These are phyloP conservation scores for Pandemis heparana DNA, from an alignment of 2,888 invertebrate genomes.

Conservation along the genomic window DNA sequence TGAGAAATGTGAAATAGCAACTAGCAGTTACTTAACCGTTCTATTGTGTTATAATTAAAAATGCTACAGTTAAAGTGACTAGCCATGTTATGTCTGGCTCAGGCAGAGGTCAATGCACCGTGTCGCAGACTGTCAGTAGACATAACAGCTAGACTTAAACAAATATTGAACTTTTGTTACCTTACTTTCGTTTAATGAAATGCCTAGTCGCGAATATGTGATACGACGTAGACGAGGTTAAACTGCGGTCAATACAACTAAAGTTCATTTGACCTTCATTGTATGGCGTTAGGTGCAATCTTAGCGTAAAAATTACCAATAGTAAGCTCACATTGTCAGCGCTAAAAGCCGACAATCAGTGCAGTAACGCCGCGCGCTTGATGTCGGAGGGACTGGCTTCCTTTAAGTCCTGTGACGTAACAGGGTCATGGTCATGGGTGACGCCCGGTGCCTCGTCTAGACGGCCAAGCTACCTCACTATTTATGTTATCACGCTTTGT, in stretches of 20 bases:
- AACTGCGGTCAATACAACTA: not conserved
- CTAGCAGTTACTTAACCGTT: not conserved
- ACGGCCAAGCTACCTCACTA: too few relatives aligned
- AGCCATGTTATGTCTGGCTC: slow-evolving; percentile 4
- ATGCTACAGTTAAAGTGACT: not conserved
- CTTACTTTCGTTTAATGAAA: not conserved
- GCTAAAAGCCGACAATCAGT: too few relatives aligned
- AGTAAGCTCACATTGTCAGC: too few relatives aligned
- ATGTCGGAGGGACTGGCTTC: too few relatives aligned
- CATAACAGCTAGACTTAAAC: slow-evolving; percentile 1
- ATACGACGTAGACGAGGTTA: not conserved
- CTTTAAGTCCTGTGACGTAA: too few relatives aligned
- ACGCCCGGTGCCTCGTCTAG: too few relatives aligned
- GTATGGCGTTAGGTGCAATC: not conserved
- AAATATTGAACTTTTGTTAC: not conserved
- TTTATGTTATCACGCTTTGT: not conserved
- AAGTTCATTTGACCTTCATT: not conserved
- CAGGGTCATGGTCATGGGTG: too few relatives aligned
- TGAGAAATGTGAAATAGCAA: not conserved
- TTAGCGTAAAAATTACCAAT: too few relatives aligned
- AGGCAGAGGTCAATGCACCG: not conserved
- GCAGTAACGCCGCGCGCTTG: too few relatives aligned
- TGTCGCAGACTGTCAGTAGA: slow-evolving; percentile 5
- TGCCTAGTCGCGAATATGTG: not conserved
- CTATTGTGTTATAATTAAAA: slow-evolving; percentile 4